Base-by-base conservation (phyloP, 2,888 invertebrate species). In the Cheilosia grossa region DNA sequence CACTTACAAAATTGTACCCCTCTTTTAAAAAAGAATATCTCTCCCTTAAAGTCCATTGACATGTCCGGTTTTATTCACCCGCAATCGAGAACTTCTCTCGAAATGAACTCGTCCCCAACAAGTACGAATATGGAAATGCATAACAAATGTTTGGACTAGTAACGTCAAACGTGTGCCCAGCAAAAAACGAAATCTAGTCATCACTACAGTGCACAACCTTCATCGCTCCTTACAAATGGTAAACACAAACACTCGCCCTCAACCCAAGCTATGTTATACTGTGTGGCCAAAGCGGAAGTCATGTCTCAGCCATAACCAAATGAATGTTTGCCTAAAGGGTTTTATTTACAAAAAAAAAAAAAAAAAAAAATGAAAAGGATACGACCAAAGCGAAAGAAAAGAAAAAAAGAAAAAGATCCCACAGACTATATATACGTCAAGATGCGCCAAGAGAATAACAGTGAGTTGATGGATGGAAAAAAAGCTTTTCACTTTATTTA, bases 401-500 rank as follows among this genome's bases (percentile, higher is more conserved):
- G 1, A 27, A 1, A 27, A 6, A 7, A 0, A 27, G 1, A 27
- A 27, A 79, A 51, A 72, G 30, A 69, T 47, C 40, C 17, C 42
- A 5, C 44, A 19, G 37, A 33, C 78, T 61, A 49, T 37, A 30
- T 64, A 6, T 7, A 27, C 27, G 54, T 59, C 72, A 54, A 33
- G 78, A 63, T 61, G 63, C 33, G 49, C 56, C 54, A 40, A 47
- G 49, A 33, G 63, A 69, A 21, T 33, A 4, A 21, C 27, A 56
- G 37, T 58, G 69, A 67, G 19, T 66, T 82, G 79, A 82, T 79
- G 63, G 69, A 74, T 63, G 64, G 54, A 79, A 79, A 73, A 73
- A 79, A 74, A 73, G 78, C 74, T 75, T 80, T 85, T 85, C 80
- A 85, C 74, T 85, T 85, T 85, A 80, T 85, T 75, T 80, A 80